Base-by-base conservation (phyloP, 2,888 invertebrate species). In the Celastrina argiolus region DNA sequence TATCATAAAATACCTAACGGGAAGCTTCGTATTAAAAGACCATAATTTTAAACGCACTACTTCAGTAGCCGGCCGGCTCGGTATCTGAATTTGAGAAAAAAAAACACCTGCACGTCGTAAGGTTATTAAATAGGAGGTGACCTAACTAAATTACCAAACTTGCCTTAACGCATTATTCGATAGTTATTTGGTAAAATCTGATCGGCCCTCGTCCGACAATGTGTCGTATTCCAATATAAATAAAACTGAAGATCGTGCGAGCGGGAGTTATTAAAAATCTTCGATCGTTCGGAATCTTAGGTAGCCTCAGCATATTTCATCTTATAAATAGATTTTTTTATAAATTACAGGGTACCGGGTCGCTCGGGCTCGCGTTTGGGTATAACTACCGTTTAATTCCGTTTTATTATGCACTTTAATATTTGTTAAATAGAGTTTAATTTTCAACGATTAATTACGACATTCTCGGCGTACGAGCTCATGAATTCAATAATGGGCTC, bases 311-410 rank as follows among this genome's bases (percentile, higher is more conserved):
- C 81, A 82, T 85, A 87, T 90, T 88, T 90, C 88, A 85, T 87
- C 88, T 89, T 87, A 88, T 91, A 91, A 90, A 91, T 90, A 90
- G 88, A 89, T 89, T 91, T 90, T 91, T 89, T 89, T 88, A 86
- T 83, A 88, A 91, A 91, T 91, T 90, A 91, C 84, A 88, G 91
- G 91, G 87, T 90, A 87, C 88, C 83, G 79, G 83, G 84, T 87
- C 88, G 88, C 88, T 89, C 89, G 89, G 88, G 82, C 83, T 76
- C 78, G 75, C 79, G 72, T 77, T 78, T 72, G 71, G 81, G 77
- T 78, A 79, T 83, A 88, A 87, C 80, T 73, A 74, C 71, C 78
- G 66, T 69, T 75, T 75, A 74, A 73, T 71, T 68, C 72, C 75
- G 76, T 73, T 76, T 78, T 71, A 85, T 81, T 78, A 78, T 84